Conservation (phyloP, 2,113 vertebrate genomes). For the Scomber colias region DNA sequence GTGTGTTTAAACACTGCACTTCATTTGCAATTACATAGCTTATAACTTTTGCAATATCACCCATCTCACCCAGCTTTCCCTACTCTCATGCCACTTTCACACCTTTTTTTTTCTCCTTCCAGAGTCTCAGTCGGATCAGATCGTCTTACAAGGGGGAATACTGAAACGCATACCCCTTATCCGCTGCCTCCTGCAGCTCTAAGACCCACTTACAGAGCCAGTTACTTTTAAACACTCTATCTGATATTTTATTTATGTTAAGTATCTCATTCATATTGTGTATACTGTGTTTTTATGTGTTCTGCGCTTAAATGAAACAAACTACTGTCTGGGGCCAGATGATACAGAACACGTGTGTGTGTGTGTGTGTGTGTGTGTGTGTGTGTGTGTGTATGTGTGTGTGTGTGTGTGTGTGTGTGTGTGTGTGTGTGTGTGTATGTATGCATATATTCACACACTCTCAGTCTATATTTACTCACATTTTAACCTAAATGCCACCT, state of each 20-base stretch:
- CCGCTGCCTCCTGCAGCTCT: neutral
- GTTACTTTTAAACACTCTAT: neutral
- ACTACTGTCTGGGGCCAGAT: neutral
- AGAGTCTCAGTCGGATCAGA: constrained; percentile 5
- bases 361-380: too few species aligned
- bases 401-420: too few species aligned
- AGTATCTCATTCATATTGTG: neutral
- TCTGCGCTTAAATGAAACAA: neutral
- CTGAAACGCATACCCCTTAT: constrained; percentile 9
- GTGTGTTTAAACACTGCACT: neutral
- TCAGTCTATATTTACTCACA: neutral
- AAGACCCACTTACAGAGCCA: neutral
- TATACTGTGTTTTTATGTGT: too few species aligned
- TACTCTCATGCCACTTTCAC: neutral
- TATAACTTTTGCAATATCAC: neutral
- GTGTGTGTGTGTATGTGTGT: too few species aligned
- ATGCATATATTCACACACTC: neutral
- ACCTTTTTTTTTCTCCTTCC: neutral
- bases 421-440: too few species aligned
- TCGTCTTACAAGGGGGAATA: constrained; percentile 56
- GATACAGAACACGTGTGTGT: neutral
- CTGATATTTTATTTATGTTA: neutral
- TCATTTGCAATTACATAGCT: neutral
- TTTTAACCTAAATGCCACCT: neutral
- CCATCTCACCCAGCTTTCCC: neutral